Evolutionary conservation across 1,140 invertebrate genomes (phyloP).

Genomic region (Vollenhovia emeryi): DNA sequence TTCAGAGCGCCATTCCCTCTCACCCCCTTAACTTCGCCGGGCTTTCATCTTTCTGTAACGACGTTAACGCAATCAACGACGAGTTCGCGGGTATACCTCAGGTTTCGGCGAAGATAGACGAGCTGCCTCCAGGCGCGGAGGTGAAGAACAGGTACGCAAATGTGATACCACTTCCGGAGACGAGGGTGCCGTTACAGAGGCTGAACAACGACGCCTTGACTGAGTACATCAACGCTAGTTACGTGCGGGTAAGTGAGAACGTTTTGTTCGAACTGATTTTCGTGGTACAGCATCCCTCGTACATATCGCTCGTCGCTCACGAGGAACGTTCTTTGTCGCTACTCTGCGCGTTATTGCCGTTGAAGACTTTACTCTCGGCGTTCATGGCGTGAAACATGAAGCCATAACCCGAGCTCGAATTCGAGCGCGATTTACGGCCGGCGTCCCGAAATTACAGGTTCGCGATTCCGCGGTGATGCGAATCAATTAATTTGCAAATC

Average conservation of each 20-base stretch:
- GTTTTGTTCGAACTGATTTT: not conserved
- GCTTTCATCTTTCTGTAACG: conserved; percentile 90
- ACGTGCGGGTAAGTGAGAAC: conserved; percentile 89
- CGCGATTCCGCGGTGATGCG: not conserved
- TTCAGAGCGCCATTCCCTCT: conserved; percentile 88
- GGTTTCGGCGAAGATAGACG: conserved; percentile 91
- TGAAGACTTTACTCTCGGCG: not conserved
- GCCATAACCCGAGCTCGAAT: not conserved
- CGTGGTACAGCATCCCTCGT: not conserved
- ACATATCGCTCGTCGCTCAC: not conserved
- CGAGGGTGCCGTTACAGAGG: conserved; percentile 90
- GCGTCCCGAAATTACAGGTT: not conserved
- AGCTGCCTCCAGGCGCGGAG: conserved; percentile 94
- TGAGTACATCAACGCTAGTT: conserved; percentile 97
- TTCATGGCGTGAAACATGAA: not conserved
- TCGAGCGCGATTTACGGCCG: not conserved
- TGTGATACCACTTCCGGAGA: conserved; percentile 96
- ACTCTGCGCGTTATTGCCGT: not conserved
- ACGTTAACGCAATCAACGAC: conserved; percentile 90
- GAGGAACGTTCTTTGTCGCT: not conserved
- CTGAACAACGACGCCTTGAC: conserved; percentile 90
- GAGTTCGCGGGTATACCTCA: conserved; percentile 93
- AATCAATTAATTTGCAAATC: conserved; percentile 7
- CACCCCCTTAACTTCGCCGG: conserved; percentile 91
- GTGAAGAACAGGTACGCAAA: conserved; percentile 97